Base-by-base conservation (phyloP, 2,113 vertebrate species). In the Rhodinocichla rosea region DNA sequence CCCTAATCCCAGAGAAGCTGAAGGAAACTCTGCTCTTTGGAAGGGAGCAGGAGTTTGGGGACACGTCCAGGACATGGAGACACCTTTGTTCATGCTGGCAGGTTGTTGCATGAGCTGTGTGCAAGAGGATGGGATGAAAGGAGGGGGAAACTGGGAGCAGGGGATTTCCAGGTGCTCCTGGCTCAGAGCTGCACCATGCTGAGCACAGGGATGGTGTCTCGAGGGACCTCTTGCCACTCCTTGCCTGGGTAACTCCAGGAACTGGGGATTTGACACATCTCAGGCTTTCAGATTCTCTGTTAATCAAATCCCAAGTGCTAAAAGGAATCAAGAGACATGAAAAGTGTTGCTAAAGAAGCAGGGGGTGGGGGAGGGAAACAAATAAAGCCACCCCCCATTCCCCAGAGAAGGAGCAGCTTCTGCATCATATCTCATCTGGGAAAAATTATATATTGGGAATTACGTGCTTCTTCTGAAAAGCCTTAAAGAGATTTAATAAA, bases 401-500 rank as follows among this genome's bases (percentile, higher is more conserved):
- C 85, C 87, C 87, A 50, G 91, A 5, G 78, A 65, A 57, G 53
- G 52, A 92, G 87, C 82, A 77, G 88, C 88, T 95, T 86, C 92
- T 86, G 90, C 88, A 68, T 80, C 83, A 12, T 74, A 74, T 78
- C 76, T 92, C 94, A 93, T 78, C 94, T 93, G 95, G 92, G 86
- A 92, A 92, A 95, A 95, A 95, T 91, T 89, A 95, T 83, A 92
- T 78, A 75, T 83, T 96, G 95, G 77, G 95, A 96, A 92, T 94
- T 94, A 89, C 3, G 30, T 78, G 83, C 92, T 90, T 16, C 92
- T 95, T 92, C 39, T 89, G 92, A 92, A 94, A 92, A 95, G 92
- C 92, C 79, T 93, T 95, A 93, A 95, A 94, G 85, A 86, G 79
- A 90, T 92, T 94, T 96, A 95, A 95, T 96, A 95, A 95, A 97